Evolutionary conservation across 2,113 vertebrate genomes (phyloP).

Genomic region (Taxidea taxus): DNA sequence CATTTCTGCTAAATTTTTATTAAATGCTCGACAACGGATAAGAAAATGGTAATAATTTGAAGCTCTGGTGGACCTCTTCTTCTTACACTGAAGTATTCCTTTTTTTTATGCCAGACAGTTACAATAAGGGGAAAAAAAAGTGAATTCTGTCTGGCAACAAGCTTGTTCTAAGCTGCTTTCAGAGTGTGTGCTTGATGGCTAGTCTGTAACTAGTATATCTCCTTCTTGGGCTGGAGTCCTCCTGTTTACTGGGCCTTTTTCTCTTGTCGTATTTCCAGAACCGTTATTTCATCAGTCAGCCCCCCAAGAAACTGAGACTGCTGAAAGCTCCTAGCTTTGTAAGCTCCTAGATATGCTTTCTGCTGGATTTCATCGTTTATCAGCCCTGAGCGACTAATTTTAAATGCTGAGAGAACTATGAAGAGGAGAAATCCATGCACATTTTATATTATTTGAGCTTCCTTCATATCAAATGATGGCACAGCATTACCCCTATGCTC

Average conservation of each 20-base stretch:
- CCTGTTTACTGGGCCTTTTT: neutral
- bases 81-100: neutral
- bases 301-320: neutral
- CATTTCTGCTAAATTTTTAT: neutral
- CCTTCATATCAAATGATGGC: neutral
- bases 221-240: neutral
- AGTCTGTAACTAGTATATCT: neutral
- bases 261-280: neutral
- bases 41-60: neutral
- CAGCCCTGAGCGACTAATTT: neutral
- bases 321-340: neutral
- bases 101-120: neutral
- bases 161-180: neutral
- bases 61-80: neutral
- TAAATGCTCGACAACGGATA: neutral
- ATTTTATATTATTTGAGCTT: neutral
- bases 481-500: neutral
- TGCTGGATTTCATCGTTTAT: neutral
- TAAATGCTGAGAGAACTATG: neutral
- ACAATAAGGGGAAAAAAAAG: neutral
- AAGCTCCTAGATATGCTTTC: neutral
- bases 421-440: neutral
- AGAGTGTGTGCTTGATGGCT: neutral
- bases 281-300: neutral
- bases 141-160: neutral